Evolutionary conservation across 1,140 invertebrate genomes (phyloP).

Genomic region (Brachionus rubens): DNA sequence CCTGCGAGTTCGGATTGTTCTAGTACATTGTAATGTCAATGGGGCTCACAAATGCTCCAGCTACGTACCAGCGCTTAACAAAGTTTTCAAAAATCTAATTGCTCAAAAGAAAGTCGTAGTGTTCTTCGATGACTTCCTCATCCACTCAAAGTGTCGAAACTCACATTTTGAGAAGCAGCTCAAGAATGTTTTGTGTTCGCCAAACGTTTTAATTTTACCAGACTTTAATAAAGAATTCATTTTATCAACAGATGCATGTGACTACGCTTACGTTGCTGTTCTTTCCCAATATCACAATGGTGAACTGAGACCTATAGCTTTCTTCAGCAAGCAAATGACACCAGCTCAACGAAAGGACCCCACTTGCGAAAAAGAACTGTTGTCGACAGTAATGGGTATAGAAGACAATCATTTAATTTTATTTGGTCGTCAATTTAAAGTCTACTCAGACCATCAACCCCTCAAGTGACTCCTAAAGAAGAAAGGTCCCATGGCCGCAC

Average conservation of each 20-base stretch:
- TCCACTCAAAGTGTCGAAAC: neutral
- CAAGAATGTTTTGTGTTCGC: constrained; percentile 49
- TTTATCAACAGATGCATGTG: constrained; percentile 45
- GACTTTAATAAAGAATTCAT: constrained; percentile 19
- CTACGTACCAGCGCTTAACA: constrained; percentile 7
- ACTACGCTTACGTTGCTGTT: constrained; percentile 39
- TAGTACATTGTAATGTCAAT: constrained; percentile 21
- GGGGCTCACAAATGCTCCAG: constrained; percentile 14
- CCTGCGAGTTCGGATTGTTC: neutral
- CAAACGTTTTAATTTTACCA: neutral
- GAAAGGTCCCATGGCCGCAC: too few species aligned
- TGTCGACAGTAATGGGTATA: neutral
- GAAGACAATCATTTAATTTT: too few species aligned
- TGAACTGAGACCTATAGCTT: neutral
- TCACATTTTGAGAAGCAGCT: constrained; percentile 38
- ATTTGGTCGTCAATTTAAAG: too few species aligned
- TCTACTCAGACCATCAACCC: too few species aligned
- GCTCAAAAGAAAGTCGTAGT: neutral
- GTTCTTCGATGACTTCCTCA: neutral
- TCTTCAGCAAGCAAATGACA: neutral
- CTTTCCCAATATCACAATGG: constrained; percentile 41
- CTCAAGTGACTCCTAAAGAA: too few species aligned
- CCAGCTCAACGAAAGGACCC: neutral
- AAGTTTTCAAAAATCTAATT: neutral
- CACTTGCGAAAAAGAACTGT: neutral